Base-by-base conservation (phyloP, 2,888 invertebrate genomes). In the Stomorhina lunata region DNA sequence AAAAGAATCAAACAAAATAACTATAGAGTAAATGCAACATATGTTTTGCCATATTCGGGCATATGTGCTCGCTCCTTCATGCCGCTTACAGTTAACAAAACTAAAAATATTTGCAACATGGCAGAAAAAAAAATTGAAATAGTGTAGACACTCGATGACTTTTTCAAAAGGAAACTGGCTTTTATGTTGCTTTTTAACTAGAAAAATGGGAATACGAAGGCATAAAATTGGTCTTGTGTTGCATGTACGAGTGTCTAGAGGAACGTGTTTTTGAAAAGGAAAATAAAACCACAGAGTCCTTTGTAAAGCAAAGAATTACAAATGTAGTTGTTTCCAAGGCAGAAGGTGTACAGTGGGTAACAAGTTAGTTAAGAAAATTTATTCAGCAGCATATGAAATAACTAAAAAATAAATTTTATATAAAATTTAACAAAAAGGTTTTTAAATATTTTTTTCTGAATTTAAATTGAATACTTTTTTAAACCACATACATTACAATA, bases 1-100 rank as follows among this genome's bases (percentile, higher is more conserved):
- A 69, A 29, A 63, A 45, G 12, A 32, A 12, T n/a, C 9, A 43
- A 50, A n/a, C 34, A 17, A 72, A 66, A 63, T 66, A 34, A 75
- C 75, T 50, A n/a, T n/a, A n/a, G n/a, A 57, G 29, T 32, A 69
- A 68, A 66, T 77, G 68, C 66, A 78, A 81, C 78, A 81, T 78
- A 81, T 81, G 80, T 34, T 81, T 71, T 61, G 37, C n/a, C 4
- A 63, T 32, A 32, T 0, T 48, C 20, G 32, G 6, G 32, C 37
- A 50, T 29, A 48, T 27, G 17, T 0, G 15, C 3, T 4, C 12
- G 29, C 15, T 7, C n/a, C 9, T 3, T 10, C 17, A 12, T 4
- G 22, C 10, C 7, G 4, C 20, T n/a, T 32, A 53, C 6, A 34
- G 9, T n/a, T n/a, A n/a, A n/a, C 1, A 65, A 48, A 17, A 34